Conservation (phyloP, 2,113 vertebrate genomes). For the Gallinago paraguaiae region DNA sequence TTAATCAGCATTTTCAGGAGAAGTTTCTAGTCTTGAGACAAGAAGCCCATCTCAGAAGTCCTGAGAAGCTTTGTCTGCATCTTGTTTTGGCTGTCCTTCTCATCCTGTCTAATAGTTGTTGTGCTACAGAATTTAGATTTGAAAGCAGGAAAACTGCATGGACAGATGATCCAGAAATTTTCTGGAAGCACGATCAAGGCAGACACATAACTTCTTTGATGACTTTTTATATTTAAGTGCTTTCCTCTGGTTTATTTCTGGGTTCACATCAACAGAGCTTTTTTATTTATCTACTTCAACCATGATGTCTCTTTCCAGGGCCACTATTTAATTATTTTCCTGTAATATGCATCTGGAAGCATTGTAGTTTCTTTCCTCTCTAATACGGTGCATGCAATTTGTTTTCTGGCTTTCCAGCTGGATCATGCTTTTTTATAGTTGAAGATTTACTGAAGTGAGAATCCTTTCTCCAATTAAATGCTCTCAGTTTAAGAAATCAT, state of each 20-base stretch:
- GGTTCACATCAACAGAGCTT: constrained; percentile 15
- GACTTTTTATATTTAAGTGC: constrained; percentile 21
- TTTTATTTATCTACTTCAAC: constrained; percentile 16
- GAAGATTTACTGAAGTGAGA: not conserved
- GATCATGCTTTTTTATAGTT: not conserved
- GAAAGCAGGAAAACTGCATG: not conserved
- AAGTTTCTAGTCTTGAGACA: not conserved
- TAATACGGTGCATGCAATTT: not conserved
- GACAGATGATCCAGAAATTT: constrained; percentile 11
- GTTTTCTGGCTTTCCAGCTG: constrained; percentile 14
- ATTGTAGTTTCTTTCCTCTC: not conserved
- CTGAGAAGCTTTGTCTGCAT: not conserved
- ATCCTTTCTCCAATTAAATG: not conserved
- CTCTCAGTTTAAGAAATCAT: not conserved
- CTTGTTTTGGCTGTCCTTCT: not conserved
- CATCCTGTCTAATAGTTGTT: not conserved
- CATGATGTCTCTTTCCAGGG: not conserved
- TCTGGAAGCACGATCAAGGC: not conserved
- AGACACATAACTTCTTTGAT: constrained; percentile 8
- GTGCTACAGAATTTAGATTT: not conserved
- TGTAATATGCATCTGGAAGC: constrained; percentile 45
- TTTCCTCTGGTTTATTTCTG: constrained; percentile 49
- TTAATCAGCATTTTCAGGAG: not conserved
- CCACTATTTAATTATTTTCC: constrained; percentile 31
- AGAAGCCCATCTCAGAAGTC: not conserved